Conservation (phyloP, 2,113 vertebrate genomes). For the Camelus bactrianus region DNA sequence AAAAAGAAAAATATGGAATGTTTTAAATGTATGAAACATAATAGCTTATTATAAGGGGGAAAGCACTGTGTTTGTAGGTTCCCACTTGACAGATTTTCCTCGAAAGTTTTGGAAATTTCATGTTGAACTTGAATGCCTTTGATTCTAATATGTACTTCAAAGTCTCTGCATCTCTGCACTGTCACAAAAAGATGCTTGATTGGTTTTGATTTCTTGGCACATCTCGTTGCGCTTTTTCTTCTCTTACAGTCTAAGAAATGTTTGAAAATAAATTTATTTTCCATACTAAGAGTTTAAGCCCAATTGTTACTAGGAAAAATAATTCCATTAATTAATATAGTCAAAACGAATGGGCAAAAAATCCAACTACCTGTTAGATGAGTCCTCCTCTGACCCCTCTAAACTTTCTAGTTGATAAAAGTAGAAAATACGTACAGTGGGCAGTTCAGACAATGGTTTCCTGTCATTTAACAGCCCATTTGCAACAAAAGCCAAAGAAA, state of each 20-base stretch:
- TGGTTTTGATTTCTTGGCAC: neutral
- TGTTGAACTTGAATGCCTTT: neutral
- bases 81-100: neutral
- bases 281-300: neutral
- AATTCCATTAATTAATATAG: neutral
- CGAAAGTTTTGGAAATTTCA: constrained; percentile 1
- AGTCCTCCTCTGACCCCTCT: neutral
- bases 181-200: neutral
- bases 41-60: neutral
- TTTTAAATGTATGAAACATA: constrained; percentile 14
- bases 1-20: constrained; percentile 25
- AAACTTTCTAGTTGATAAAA: neutral
- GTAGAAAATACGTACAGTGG: neutral
- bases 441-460: neutral
- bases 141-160: neutral
- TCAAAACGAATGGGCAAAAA: neutral
- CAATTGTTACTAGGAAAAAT: neutral
- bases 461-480: neutral
- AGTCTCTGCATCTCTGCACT: neutral
- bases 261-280: neutral
- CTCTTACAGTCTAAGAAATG: neutral
- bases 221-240: neutral
- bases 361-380: neutral
- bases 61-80: neutral
- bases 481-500: neutral